Percentiles rank a stretch among this genome's conserved stretches.
Conservation (phyloP, 2,888 invertebrate genomes). For the Nebria brevicollis region DNA sequence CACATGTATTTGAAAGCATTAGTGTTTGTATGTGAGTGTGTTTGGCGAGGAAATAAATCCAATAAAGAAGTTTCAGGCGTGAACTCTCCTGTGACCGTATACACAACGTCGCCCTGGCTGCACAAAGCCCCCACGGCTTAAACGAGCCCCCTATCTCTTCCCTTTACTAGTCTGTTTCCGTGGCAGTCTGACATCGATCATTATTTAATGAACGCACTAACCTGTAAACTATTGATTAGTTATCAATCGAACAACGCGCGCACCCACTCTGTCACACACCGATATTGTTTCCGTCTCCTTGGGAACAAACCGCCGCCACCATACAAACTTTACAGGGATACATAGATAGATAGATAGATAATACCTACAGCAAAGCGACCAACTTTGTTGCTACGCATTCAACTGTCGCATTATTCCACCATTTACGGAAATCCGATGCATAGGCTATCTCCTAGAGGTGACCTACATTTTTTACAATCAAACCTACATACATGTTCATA, state of each 20-base stretch:
- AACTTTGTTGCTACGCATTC: background rate
- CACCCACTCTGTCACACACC: slow-evolving; percentile 13
- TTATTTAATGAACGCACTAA: slow-evolving; percentile 48
- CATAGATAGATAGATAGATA: background rate
- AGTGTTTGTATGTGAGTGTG: slow-evolving; percentile 23
- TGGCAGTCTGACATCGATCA: slow-evolving; percentile 45
- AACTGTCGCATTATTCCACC: too few species aligned
- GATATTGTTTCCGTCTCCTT: slow-evolving; percentile 27
- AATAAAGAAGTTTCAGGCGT: slow-evolving; percentile 49
- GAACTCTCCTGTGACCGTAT: slow-evolving; percentile 47
- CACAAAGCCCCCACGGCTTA: slow-evolving; percentile 3
- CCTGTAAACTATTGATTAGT: slow-evolving; percentile 48
- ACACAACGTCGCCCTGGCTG: slow-evolving; percentile 13
- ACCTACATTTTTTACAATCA: too few species aligned
- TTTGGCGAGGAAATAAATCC: slow-evolving; percentile 46
- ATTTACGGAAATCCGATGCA: too few species aligned
- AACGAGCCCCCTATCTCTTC: background rate
- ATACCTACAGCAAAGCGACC: background rate
- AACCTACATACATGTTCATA: too few species aligned
- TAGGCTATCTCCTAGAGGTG: too few species aligned
- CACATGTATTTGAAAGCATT: background rate
- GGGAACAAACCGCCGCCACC: slow-evolving; percentile 32
- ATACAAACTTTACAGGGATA: background rate
- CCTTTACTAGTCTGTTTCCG: slow-evolving; percentile 12
- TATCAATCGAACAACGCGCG: slow-evolving; percentile 30